phyloP scores from a whole-genome alignment of 2,113 vertebrate species.

The Datnioides undecimradiatus region DNA sequence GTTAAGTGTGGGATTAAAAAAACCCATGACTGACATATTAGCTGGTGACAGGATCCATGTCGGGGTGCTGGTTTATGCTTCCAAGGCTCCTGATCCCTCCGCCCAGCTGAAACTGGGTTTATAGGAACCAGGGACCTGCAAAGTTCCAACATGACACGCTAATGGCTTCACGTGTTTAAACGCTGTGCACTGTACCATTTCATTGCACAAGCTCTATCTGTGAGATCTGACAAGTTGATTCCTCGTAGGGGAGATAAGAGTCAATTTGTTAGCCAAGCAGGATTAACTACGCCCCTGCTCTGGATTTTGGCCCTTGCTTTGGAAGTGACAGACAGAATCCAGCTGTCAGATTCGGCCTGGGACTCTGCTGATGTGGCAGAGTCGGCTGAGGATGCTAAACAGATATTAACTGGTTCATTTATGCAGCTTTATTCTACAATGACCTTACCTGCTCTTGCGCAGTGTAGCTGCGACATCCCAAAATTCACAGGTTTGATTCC shows the following conservation, averaged over 20 bases:
- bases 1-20: conserved; percentile 52
- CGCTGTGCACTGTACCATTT: conserved; percentile 56
- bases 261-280: conserved; percentile 65
- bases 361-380: conserved; percentile 7
- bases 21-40: conserved; percentile 66
- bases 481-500: conserved; percentile 21
- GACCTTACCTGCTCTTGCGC: background rate
- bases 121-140: conserved; percentile 51
- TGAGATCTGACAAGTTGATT: conserved; percentile 73
- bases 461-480: background rate
- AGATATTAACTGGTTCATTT: conserved; percentile 24
- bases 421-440: conserved; percentile 10
- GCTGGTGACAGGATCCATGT: conserved; percentile 74
- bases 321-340: conserved; percentile 61
- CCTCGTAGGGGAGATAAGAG: conserved; percentile 74
- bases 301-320: conserved; percentile 47
- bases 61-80: conserved; percentile 32
- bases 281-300: conserved; percentile 58
- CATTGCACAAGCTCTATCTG: conserved; percentile 60
- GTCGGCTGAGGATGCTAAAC: conserved; percentile 11
- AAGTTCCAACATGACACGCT: conserved; percentile 57
- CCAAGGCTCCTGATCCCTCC: conserved; percentile 49
- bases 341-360: conserved; percentile 51
- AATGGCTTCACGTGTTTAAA: conserved; percentile 73
- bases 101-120: conserved; percentile 53